These are phyloP conservation scores for Sturnira hondurensis DNA, from an alignment of 2,113 vertebrate genomes.

Conservation along the genomic window DNA sequence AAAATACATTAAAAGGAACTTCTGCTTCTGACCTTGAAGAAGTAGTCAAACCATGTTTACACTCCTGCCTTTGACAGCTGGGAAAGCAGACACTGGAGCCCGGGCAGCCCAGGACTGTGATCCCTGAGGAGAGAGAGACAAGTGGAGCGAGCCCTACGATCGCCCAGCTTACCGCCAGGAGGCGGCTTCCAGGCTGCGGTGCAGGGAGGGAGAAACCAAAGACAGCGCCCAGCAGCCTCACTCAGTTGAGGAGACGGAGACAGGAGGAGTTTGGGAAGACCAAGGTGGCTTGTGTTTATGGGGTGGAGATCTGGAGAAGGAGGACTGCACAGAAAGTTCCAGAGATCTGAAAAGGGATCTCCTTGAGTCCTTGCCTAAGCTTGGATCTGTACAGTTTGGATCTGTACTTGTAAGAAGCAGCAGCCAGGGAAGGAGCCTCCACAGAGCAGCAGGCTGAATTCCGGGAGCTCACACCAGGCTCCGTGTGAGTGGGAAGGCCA, in stretches of 20 bases:
- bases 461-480: not conserved
- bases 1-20: not conserved
- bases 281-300: not conserved
- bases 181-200: not conserved
- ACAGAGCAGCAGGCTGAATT: not conserved
- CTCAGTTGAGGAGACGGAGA: not conserved
- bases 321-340: not conserved
- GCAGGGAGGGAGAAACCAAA: not conserved
- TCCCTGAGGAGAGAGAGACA: not conserved
- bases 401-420: not conserved
- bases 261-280: not conserved
- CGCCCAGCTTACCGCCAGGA: not conserved
- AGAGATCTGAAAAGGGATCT: not conserved
- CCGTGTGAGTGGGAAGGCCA: not conserved
- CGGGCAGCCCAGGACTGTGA: not conserved
- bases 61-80: not conserved
- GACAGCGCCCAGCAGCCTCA: not conserved
- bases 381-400: not conserved
- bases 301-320: not conserved
- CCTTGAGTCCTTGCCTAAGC: not conserved
- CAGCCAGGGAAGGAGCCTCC: no score
- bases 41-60: not conserved
- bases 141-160: accelerated
- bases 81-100: not conserved
- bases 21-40: not conserved